A percentile compares a stretch with the other conserved stretches of the same genome.
These are phyloP conservation scores for Dunckerocampus dactyliophorus DNA, from an alignment of 2,113 vertebrate genomes.

Conservation along the genomic window DNA sequence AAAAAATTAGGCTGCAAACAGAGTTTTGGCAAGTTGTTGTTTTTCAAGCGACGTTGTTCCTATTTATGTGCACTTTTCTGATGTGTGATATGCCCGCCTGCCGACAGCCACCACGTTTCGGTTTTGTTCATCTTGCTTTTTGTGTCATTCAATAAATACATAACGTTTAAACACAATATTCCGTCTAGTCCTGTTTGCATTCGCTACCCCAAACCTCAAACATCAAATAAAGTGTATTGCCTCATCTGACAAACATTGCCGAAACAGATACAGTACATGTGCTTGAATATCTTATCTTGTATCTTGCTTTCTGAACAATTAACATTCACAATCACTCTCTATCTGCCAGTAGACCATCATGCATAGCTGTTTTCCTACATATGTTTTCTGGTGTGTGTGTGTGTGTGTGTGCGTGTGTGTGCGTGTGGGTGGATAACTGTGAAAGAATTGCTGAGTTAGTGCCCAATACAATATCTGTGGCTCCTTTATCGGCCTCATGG, in stretches of 20 bases:
- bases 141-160: no score
- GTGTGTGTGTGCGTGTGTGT: conserved; percentile 6
- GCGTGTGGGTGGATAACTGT: conserved; percentile 37
- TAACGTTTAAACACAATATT: no score
- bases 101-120: no score
- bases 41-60: no score
- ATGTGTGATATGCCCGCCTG: no score
- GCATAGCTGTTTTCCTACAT: conserved; percentile 9
- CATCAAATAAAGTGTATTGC: neutral
- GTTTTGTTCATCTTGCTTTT: no score
- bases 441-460: conserved; percentile 48
- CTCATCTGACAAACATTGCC: neutral
- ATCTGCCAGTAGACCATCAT: conserved; percentile 3
- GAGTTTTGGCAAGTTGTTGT: no score
- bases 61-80: no score
- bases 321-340: conserved; percentile 6
- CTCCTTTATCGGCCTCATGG: conserved; percentile 37
- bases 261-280: neutral
- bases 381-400: conserved; percentile 21
- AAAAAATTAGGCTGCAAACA: no score
- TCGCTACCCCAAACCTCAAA: neutral
- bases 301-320: no score
- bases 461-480: conserved; percentile 33
- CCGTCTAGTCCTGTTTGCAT: no score
- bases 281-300: no score